Evolutionary conservation across 2,113 vertebrate genomes (phyloP).

Genomic region (Sylvilagus bachmani): DNA sequence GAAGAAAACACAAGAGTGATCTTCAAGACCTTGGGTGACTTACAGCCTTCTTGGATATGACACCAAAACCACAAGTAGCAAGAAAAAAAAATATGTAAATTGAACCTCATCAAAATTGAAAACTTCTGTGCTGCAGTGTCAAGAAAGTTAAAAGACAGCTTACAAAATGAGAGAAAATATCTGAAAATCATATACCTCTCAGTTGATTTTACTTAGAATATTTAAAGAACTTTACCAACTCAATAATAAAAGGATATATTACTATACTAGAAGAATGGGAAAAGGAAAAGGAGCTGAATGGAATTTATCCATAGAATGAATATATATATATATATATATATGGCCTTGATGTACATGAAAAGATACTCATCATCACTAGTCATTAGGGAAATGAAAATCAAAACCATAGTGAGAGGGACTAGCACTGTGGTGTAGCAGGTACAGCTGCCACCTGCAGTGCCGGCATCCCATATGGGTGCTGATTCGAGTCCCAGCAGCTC

Average conservation of each 20-base stretch:
- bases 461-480: no score
- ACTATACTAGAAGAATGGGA: no score
- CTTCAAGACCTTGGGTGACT: neutral
- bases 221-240: slow-evolving; percentile 23
- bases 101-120: neutral
- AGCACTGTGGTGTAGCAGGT: no score
- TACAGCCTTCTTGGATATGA: neutral
- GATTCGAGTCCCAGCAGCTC: no score
- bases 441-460: no score
- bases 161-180: slow-evolving; percentile 37
- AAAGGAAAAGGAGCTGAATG: no score
- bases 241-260: slow-evolving; percentile 26
- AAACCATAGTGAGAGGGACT: no score
- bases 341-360: no score
- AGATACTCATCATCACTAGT: no score
- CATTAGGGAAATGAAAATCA: no score
- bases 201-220: slow-evolving; percentile 23
- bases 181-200: slow-evolving; percentile 1
- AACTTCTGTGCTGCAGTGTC: slow-evolving; percentile 3
- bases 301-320: no score
- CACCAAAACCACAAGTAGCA: slow-evolving; percentile 7
- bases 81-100: slow-evolving; percentile 14
- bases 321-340: no score
- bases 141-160: slow-evolving; percentile 31
- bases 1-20: neutral